Conservation (phyloP, 2,113 vertebrate genomes). For the Lagenorhynchus albirostris region DNA sequence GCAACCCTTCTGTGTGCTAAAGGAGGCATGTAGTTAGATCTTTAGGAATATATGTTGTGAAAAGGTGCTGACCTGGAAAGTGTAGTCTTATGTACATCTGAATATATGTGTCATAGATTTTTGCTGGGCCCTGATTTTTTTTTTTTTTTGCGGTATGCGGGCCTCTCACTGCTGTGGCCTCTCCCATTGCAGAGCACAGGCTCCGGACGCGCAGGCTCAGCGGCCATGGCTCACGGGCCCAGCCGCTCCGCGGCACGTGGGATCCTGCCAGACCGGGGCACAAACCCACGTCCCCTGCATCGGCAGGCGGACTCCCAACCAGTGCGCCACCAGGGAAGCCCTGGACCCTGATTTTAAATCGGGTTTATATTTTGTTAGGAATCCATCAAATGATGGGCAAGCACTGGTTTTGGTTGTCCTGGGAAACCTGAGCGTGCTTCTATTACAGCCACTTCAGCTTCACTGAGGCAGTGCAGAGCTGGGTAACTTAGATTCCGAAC, state of each 20-base stretch:
- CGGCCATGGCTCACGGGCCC: too few species aligned
- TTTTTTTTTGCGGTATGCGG: too few species aligned
- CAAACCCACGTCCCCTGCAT: too few species aligned
- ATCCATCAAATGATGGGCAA: neutral
- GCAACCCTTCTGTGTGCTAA: too few species aligned
- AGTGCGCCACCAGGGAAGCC: too few species aligned
- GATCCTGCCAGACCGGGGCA: too few species aligned
- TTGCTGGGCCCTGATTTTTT: neutral
- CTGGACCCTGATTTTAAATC: neutral
- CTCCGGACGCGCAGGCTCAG: too few species aligned
- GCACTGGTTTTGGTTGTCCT: conserved; percentile 27
- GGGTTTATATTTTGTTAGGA: neutral
- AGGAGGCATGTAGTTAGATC: neutral
- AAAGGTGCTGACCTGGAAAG: neutral
- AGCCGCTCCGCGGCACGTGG: too few species aligned
- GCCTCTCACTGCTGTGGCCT: too few species aligned
- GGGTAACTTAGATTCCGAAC: conserved; percentile 26
- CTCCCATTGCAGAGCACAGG: too few species aligned
- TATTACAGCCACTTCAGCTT: neutral
- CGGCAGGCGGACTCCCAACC: too few species aligned
- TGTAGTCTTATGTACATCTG: neutral
- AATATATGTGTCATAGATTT: neutral
- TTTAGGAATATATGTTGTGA: neutral
- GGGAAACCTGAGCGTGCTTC: neutral
- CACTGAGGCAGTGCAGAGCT: neutral